Conservation (phyloP, 1,140 invertebrate genomes). For the Bombus terrestris region DNA sequence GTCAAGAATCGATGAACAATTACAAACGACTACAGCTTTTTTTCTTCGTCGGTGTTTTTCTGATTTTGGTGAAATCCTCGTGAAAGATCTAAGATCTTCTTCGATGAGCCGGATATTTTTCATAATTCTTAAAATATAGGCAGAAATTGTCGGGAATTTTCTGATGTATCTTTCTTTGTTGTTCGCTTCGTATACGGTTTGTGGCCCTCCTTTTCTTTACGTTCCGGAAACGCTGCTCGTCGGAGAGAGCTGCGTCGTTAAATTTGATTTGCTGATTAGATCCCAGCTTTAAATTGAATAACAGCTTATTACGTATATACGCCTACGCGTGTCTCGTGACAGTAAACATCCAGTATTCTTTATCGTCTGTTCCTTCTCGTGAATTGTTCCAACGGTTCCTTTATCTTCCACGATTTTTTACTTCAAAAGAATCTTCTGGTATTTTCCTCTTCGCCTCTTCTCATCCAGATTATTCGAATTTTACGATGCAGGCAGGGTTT, state of each 20-base stretch:
- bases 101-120: background rate
- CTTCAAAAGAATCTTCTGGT: no score
- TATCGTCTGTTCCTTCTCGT: background rate
- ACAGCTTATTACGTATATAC: background rate
- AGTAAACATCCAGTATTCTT: background rate
- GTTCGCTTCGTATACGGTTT: no score
- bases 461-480: no score
- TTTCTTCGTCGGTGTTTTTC: background rate
- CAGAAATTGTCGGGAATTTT: background rate
- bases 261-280: constrained; percentile 24
- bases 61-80: background rate
- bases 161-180: background rate
- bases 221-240: background rate
- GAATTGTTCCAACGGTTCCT: background rate
- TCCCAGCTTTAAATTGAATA: constrained; percentile 13
- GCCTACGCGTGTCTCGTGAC: no score
- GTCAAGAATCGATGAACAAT: background rate
- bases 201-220: background rate
- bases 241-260: background rate
- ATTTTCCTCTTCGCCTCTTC: background rate
- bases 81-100: background rate
- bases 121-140: background rate
- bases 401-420: background rate
- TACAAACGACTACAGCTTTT: background rate
- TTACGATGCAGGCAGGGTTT: background rate